Evolutionary conservation across 1,140 invertebrate species (phyloP), one percentile per base, ranked within the genome.

Genomic region (Drosophila truncata): DNA sequence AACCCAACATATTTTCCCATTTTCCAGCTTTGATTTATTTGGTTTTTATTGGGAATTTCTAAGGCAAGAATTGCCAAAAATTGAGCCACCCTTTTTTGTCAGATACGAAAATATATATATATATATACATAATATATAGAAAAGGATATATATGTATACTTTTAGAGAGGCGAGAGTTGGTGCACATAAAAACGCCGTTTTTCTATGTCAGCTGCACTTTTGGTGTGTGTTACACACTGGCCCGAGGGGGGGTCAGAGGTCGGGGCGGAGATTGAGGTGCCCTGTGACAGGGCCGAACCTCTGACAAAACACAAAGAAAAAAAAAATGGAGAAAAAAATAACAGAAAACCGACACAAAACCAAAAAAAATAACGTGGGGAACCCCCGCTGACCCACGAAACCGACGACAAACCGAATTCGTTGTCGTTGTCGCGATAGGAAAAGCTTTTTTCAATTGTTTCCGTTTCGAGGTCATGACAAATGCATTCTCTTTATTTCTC

Each of bases 361-460:
- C 18, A 23, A 13, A 44, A 20, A 31, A 29, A 29, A 31, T 7
- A 39, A 39, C 27, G 18, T 49, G 46, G 27, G 42, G 20, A 60
- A 37, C 55, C 41, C 33, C 41, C 39, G n/a, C n/a, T 66, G 44
- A 49, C 54, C 55, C 74, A 65, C 37, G 33, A 50, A 70, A 20
- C 75, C 73, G 58, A 62, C 58, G 65, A 78, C 75, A 78, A 78
- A 78, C 76, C 75, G 75, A 78, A 78, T 78, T 78, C 75, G 75
- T 78, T 71, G 72, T 76, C 64, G 62, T 70, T 78, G 58, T 66
- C 80, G 84, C 84, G 76, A 87, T 87, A 88, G 84, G 77, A 88
- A 87, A 79, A 87, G 84, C 84, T 87, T 88, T 87, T 87, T 87
- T 87, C 84, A 87, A 87, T 87, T 87, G 84, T 87, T 87, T 87